A percentile compares a stretch with the other conserved stretches of the same genome.
These are phyloP conservation scores for Odontamblyopus lacepedii DNA, from an alignment of 2,797 vertebrate species.

Conservation along the genomic window DNA sequence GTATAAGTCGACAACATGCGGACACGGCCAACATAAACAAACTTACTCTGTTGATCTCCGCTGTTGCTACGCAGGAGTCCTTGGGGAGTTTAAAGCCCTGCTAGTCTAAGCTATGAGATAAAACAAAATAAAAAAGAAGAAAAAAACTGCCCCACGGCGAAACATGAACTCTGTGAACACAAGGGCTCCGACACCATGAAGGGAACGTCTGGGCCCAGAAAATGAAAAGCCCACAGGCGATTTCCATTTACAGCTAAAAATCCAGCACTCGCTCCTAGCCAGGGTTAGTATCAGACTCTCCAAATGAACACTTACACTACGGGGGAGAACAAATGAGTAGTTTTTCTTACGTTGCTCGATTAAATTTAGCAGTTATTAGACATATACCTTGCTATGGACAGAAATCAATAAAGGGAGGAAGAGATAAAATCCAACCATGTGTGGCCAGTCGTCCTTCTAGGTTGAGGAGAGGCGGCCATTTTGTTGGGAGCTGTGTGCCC, in stretches of 20 bases:
- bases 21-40: slow-evolving; percentile 99
- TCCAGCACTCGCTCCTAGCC: slow-evolving; percentile 97
- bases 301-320: slow-evolving; percentile 93
- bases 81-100: slow-evolving; percentile 94
- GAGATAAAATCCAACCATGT: slow-evolving; percentile 38
- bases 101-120: slow-evolving; percentile 99
- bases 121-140: slow-evolving; percentile 88
- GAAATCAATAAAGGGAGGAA: slow-evolving; percentile 69
- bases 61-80: slow-evolving; percentile 97
- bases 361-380: slow-evolving; percentile 77
- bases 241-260: slow-evolving; percentile 99
- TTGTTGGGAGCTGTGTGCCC: slow-evolving; percentile 82
- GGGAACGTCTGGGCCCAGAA: slow-evolving; percentile 99
- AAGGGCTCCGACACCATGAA: slow-evolving; percentile 99
- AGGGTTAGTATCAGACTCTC: slow-evolving; percentile 99
- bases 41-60: slow-evolving; percentile 99
- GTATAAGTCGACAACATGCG: slow-evolving; percentile 98
- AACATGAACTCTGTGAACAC: slow-evolving; percentile 99
- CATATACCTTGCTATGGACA: slow-evolving; percentile 71
- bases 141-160: slow-evolving; percentile 90
- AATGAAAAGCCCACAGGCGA: slow-evolving; percentile 98
- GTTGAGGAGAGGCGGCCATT: slow-evolving; percentile 62
- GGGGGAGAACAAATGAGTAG: slow-evolving; percentile 73
- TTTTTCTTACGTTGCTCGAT: slow-evolving; percentile 76
- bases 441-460: slow-evolving; percentile 51